Evolutionary conservation across 2,113 vertebrate genomes (phyloP).

Genomic region (Prunella fulvescens): DNA sequence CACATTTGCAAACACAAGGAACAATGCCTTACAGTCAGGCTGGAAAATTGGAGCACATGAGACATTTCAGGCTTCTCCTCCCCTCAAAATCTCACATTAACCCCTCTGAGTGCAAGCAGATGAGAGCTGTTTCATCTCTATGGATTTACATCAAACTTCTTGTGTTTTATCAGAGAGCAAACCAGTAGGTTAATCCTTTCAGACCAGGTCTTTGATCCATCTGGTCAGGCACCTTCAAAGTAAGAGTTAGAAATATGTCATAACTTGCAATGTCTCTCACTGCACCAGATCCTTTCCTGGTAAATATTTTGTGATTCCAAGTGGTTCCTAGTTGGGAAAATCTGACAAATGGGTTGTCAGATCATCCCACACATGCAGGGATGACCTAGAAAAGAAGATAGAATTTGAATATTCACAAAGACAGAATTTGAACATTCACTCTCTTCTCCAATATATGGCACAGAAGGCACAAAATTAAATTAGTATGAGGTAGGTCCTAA

Average conservation of each 20-base stretch:
- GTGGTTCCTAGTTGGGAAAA: background rate
- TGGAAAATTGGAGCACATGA: constrained; percentile 31
- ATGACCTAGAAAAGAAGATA: background rate
- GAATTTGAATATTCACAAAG: background rate
- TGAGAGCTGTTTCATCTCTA: background rate
- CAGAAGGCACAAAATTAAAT: background rate
- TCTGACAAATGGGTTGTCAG: background rate
- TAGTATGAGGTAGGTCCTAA: background rate
- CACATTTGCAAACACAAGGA: constrained; percentile 22
- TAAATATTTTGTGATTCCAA: background rate
- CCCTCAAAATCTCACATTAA: background rate
- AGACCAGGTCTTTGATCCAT: background rate
- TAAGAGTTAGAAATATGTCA: background rate
- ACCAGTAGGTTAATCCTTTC: background rate
- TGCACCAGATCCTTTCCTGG: background rate
- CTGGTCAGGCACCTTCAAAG: background rate
- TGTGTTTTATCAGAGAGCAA: background rate
- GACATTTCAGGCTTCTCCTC: constrained; percentile 25
- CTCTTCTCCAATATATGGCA: background rate
- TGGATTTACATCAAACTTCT: background rate
- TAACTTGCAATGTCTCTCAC: background rate
- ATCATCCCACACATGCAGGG: background rate
- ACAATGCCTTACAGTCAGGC: constrained; percentile 36
- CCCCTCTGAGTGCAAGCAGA: background rate
- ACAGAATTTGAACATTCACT: background rate